Percentiles rank a stretch among this genome's conserved stretches.
Conservation (phyloP, 2,888 invertebrate species). For the Crioceris asparagi region DNA sequence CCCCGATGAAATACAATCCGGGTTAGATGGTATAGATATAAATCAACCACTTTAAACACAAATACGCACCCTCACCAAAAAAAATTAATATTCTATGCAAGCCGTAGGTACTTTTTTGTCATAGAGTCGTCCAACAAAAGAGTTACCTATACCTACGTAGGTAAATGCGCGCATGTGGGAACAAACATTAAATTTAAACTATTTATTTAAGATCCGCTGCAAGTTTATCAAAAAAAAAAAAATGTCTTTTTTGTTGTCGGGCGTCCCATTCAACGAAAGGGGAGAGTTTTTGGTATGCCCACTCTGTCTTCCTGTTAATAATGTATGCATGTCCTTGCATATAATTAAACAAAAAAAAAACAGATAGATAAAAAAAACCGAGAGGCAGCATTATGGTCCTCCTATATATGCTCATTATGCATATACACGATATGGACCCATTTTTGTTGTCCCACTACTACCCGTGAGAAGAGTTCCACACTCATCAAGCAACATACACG, state of each 20-base stretch:
- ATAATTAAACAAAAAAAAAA: slow-evolving; percentile 30
- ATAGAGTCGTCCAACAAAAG: slow-evolving; percentile 11
- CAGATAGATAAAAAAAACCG: too few species aligned
- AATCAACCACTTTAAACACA: slow-evolving; percentile 17
- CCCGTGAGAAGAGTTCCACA: too few species aligned
- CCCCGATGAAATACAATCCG: slow-evolving; percentile 9
- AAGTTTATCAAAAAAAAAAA: too few species aligned
- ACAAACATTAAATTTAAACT: slow-evolving; percentile 20
- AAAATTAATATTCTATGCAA: slow-evolving; percentile 8
- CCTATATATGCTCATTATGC: too few species aligned
- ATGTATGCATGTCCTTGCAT: slow-evolving; percentile 35
- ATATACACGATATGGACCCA: too few species aligned
- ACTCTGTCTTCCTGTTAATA: slow-evolving; percentile 27
- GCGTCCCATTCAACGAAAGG: slow-evolving; percentile 27
- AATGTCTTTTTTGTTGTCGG: too few species aligned
- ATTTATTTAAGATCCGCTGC: too few species aligned
- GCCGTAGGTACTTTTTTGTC: slow-evolving; percentile 10
- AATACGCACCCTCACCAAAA: slow-evolving; percentile 14
- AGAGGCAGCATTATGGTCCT: too few species aligned
- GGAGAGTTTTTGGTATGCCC: slow-evolving; percentile 24
- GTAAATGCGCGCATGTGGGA: slow-evolving; percentile 20
- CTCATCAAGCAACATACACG: too few species aligned
- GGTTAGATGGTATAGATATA: slow-evolving; percentile 11
- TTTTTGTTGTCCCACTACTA: too few species aligned
- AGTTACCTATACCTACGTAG: background rate